Conservation (phyloP, 2,797 vertebrate species). For the Sebastes minor region DNA sequence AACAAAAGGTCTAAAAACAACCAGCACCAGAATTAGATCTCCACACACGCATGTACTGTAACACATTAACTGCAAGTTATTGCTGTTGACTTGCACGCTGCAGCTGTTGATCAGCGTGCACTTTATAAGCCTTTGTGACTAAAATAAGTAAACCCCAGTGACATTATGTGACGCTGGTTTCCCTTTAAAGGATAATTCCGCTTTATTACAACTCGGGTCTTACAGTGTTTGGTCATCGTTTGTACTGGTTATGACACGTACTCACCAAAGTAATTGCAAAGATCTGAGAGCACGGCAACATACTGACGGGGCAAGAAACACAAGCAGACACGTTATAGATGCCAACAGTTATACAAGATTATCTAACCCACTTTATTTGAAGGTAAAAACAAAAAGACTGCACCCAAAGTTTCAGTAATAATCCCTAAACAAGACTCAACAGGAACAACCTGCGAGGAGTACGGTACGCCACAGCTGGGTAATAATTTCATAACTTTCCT, state of each 20-base stretch:
- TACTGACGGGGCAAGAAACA: neutral
- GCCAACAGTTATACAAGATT: neutral
- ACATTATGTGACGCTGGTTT: neutral
- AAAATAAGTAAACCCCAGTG: constrained; percentile 4
- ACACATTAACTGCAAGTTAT: constrained; percentile 15
- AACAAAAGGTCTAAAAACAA: constrained; percentile 60
- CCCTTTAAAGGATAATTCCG: constrained; percentile 6
- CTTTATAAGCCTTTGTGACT: constrained; percentile 24
- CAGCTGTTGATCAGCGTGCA: constrained; percentile 16
- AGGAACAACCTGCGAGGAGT: neutral
- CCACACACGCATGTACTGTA: neutral
- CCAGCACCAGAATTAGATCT: constrained; percentile 37
- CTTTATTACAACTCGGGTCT: neutral
- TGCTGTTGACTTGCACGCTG: constrained; percentile 29
- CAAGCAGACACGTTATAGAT: neutral
- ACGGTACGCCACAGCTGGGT: neutral
- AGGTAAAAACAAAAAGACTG: neutral
- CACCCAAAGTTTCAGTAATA: neutral
- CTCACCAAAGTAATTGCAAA: neutral
- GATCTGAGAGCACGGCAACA: neutral
- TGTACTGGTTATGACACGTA: neutral
- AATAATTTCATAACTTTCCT: neutral
- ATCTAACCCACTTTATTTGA: neutral
- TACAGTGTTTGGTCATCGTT: neutral
- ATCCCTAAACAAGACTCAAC: neutral